A percentile compares a stretch with the other conserved stretches of the same genome.
phyloP scores from a whole-genome alignment of 2,888 invertebrate species.

The Tortricodes alternella region DNA sequence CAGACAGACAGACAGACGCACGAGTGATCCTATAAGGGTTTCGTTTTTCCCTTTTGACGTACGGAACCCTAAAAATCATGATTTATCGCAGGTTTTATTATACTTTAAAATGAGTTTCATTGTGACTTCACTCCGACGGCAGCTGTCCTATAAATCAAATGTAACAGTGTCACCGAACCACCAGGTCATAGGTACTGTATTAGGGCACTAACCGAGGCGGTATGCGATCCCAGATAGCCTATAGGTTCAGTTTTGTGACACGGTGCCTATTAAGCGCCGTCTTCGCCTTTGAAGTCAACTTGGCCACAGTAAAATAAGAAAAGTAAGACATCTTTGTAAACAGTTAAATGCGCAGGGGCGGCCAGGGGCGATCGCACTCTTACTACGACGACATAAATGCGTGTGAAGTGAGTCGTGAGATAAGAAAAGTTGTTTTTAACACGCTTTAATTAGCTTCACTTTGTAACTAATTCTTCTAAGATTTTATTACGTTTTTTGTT shows the following conservation, averaged over 20 bases:
- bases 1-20: no score
- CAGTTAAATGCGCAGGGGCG: no score
- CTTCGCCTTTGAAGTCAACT: conserved; percentile 54
- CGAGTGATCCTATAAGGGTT: no score
- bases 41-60: no score
- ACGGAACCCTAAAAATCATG: no score
- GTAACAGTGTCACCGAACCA: conserved; percentile 37
- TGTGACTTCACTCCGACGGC: conserved; percentile 23
- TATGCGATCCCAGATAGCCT: conserved; percentile 51
- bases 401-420: no score
- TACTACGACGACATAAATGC: no score
- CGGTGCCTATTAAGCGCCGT: conserved; percentile 60
- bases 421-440: no score
- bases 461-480: no score
- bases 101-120: conserved; percentile 29
- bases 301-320: conserved; percentile 2
- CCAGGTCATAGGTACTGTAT: conserved; percentile 50
- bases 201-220: conserved; percentile 53
- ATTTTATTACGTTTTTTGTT: no score
- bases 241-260: conserved; percentile 37
- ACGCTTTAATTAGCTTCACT: no score
- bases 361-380: no score
- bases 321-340: conserved; percentile 9
- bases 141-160: conserved; percentile 23
- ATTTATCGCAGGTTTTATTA: conserved; percentile 29